Conservation (phyloP, 2,797 vertebrate genomes). For the Sebastes itinus region DNA sequence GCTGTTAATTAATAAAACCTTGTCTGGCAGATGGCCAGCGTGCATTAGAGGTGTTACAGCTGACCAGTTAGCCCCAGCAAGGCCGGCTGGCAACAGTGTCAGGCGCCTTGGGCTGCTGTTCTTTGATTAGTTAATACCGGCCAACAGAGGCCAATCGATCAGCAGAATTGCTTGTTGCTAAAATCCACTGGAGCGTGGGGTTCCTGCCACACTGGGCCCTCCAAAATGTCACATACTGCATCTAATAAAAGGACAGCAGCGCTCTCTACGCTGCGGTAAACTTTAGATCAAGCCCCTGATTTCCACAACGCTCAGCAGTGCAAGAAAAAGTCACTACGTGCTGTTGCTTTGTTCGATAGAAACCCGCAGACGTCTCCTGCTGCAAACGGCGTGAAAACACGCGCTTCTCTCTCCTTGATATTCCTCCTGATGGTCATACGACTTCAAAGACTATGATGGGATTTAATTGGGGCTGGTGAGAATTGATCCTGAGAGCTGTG, state of each 20-base stretch:
- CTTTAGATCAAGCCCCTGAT: constrained; percentile 39
- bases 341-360: constrained; percentile 10
- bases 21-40: background rate
- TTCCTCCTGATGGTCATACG: background rate
- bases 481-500: constrained; percentile 9
- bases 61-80: constrained; percentile 25
- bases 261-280: constrained; percentile 35
- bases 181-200: constrained; percentile 57
- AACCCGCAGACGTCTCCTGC: background rate
- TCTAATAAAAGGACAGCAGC: constrained; percentile 44
- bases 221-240: constrained; percentile 61
- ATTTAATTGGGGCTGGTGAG: constrained; percentile 1
- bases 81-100: constrained; percentile 15
- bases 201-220: constrained; percentile 40
- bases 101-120: constrained; percentile 26
- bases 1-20: background rate
- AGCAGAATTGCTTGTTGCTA: constrained; percentile 61
- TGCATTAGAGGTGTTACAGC: constrained; percentile 34
- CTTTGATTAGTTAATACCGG: constrained; percentile 68
- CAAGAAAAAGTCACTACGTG: background rate
- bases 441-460: constrained; percentile 24
- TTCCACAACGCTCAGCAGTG: constrained; percentile 21
- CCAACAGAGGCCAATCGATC: constrained; percentile 66
- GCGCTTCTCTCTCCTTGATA: background rate
- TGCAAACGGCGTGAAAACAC: background rate